Evolutionary conservation across 2,888 invertebrate genomes (phyloP), one percentile per base, ranked within the genome.

Genomic region (Brachylomia viminalis): DNA sequence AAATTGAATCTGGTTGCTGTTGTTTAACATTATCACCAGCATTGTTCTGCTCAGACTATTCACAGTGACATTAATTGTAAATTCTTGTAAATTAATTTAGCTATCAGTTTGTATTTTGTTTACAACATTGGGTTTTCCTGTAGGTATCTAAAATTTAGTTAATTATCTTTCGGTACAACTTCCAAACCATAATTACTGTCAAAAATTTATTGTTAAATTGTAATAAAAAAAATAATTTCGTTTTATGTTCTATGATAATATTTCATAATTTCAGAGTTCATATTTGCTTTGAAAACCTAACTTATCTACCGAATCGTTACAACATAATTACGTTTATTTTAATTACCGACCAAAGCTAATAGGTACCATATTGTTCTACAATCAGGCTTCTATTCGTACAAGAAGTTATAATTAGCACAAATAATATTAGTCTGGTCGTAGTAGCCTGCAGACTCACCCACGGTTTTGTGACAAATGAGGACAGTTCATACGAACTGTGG

Each of bases 21-120:
- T 83, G 79, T 79, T 79, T 47, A 67, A 67, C 79, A 79, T 72
- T 64, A 80, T 72, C 64, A 84, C 73, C 58, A 64, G 54, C 30
- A 59, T 84, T 84, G 47, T 84, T 84, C 64, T 72, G 15, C 58
- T 64, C 2, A 84, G 56, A 49, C 56, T 68, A 52, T 61, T 54
- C 45, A 64, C 62, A 58, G 58, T 54, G 45, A 58, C 64, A 78
- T 69, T 78, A 47, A 78, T 83, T 78, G 83, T 59, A 56, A 69
- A 67, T 42, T 74, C 47, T 76, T 82, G 66, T 27, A 23, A 56
- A 56, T 42, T 82, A n/a, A 30, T 66, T 64, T 61, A 42, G 15
- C 1, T 62, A 82, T 49, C n/a, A 66, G 17, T 58, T 20, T 23
- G 54, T 66, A 42, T 33, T 62, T 56, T 66, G 59, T 47, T 45